These are phyloP conservation scores for Nomada fucata DNA, from an alignment of 2,888 invertebrate genomes.

Conservation along the genomic window DNA sequence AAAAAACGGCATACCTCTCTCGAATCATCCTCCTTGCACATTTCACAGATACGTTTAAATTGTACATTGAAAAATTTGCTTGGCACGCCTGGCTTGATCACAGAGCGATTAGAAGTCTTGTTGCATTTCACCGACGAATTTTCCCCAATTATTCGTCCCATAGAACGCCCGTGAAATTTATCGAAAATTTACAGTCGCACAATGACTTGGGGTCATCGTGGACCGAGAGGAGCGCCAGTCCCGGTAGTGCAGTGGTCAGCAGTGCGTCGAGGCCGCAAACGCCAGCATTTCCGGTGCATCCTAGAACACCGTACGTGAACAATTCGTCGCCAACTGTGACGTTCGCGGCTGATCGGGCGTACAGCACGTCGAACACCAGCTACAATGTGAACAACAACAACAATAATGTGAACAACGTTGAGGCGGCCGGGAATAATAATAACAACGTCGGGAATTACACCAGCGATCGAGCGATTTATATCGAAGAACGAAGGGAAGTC, in stretches of 20 bases:
- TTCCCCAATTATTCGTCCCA: not conserved
- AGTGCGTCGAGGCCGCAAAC: constrained; percentile 91
- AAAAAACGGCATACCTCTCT: not conserved
- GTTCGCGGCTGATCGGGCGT: constrained; percentile 79
- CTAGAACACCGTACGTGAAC: constrained; percentile 94
- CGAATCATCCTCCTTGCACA: not conserved
- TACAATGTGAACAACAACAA: constrained; percentile 77
- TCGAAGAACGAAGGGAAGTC: constrained; percentile 81
- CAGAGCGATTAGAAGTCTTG: constrained; percentile 46
- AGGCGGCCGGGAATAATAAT: constrained; percentile 70
- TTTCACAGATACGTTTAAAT: not conserved
- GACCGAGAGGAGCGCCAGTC: constrained; percentile 85
- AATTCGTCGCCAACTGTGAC: constrained; percentile 88
- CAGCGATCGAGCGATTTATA: constrained; percentile 80
- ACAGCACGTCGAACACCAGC: constrained; percentile 75
- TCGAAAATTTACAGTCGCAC: constrained; percentile 72
- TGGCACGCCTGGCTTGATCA: constrained; percentile 56
- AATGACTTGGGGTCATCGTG: constrained; percentile 89
- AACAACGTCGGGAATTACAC: constrained; percentile 76
- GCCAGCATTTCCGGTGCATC: constrained; percentile 96
- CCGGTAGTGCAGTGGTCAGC: constrained; percentile 85
- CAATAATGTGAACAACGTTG: constrained; percentile 58
- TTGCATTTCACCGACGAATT: not conserved
- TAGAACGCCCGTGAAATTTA: not conserved
- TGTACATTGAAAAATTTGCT: constrained; percentile 37